phyloP scores from a whole-genome alignment of 2,113 vertebrate genomes.

The Protobothrops mucrosquamatus region DNA sequence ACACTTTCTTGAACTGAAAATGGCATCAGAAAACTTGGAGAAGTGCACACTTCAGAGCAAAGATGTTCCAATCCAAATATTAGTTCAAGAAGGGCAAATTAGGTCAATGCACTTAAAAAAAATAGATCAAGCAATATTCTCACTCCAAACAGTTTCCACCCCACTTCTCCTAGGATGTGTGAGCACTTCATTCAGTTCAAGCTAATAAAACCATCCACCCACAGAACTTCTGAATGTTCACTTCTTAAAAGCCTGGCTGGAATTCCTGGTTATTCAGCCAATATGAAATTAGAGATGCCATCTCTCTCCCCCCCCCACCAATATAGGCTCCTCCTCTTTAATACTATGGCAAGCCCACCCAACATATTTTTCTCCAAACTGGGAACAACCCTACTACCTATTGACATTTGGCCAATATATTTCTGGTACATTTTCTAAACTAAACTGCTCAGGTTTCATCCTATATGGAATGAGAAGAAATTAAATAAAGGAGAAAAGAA shows the following conservation, averaged over 20 bases:
- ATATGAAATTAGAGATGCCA: not conserved
- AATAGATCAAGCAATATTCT: not conserved
- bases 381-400: not conserved
- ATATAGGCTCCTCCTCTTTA: not conserved
- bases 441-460: not conserved
- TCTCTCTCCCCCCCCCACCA: not conserved
- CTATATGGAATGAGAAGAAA: not conserved
- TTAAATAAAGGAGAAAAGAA: not conserved
- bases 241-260: not conserved
- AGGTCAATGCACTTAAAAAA: not conserved
- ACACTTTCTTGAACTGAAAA: not conserved
- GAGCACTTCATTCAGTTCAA: not conserved
- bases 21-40: not conserved
- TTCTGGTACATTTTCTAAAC: not conserved
- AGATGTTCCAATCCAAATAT: not conserved
- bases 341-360: not conserved
- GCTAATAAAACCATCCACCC: not conserved
- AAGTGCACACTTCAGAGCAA: not conserved
- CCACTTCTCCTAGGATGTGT: not conserved
- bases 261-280: not conserved
- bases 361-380: not conserved
- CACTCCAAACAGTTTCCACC: not conserved
- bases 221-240: not conserved
- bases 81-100: not conserved
- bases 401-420: not conserved